Conservation (phyloP, 2,113 vertebrate species). For the Edolisoma coerulescens region DNA sequence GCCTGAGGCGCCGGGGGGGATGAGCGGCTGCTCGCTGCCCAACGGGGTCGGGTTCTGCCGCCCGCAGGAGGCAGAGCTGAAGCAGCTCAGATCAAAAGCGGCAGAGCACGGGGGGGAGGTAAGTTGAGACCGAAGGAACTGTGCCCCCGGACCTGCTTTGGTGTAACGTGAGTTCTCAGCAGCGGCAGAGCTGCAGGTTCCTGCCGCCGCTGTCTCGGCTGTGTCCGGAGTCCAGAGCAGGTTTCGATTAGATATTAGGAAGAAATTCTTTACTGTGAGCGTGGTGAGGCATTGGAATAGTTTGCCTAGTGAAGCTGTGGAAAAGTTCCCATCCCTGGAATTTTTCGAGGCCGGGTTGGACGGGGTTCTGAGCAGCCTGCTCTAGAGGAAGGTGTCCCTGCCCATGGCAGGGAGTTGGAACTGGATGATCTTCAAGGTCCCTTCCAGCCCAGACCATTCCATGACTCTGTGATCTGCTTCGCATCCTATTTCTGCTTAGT, state of each 20-base stretch:
- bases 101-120: not conserved
- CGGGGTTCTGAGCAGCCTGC: fast-evolving
- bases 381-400: not conserved
- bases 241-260: not conserved
- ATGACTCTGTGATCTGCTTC: not conserved
- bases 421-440: not conserved
- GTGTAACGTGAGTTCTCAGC: not conserved
- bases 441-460: not conserved
- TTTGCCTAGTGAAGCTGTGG: not conserved
- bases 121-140: not conserved
- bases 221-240: not conserved
- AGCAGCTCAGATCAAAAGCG: not conserved
- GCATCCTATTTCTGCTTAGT: fast-evolving
- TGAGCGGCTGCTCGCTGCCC: not conserved
- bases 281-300: not conserved
- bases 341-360: not conserved
- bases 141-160: not conserved
- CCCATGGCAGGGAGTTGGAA: not conserved
- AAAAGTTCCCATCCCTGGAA: not conserved
- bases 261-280: not conserved
- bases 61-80: not conserved
- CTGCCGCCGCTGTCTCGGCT: not conserved
- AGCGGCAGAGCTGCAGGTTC: not conserved
- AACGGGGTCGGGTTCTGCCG: not conserved
- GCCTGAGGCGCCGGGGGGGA: not conserved